Base-by-base conservation (phyloP, 2,797 vertebrate species). In the Hirundo rustica region DNA sequence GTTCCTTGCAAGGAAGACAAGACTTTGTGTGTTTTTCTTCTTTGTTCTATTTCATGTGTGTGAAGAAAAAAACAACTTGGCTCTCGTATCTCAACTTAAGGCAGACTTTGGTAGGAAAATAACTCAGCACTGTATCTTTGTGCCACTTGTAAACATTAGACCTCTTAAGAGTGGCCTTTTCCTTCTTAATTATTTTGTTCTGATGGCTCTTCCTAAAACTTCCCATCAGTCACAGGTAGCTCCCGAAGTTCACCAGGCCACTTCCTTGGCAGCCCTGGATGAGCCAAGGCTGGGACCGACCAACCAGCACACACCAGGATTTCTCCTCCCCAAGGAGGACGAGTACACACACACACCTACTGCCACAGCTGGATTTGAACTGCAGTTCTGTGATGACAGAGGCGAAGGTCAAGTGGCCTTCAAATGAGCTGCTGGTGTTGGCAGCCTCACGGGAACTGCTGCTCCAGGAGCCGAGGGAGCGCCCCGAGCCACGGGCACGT, bases 401-500 rank as follows among this genome's bases (percentile, higher is more conserved):
- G 85, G 40, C 19, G 25, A 60, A 29, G n/a, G 42, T 3, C 36
- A 5, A 27, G 30, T 3, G 34, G 16, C 8, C 47, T 36, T 15
- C 23, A 7, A 2, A 1, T 2, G 13, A n/a, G 58, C 77, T 3
- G 3, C 58, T 62, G 75, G 13, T 34, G 19, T 5, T 11, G 4
- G 18, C 80, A 60, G 38, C 54, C 16, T 11, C 62, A 18, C 0
- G 0, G 54, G 32, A 32, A 1, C 62, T 7, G 67, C 76, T 36
- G 47, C 40, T 36, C 10, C 0, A 0, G 27, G 36, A 30, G 53
- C 60, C 0, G 1, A 36, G 42, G 64, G 51, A 51, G 29, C 0
- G 0, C 45, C 57, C 30, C 9, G 7, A 67, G 36, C 51, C n/a
- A 19, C 0, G 0, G 40, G 26, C 65, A 38, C 27, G 55, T 42